phyloP scores from a whole-genome alignment of 2,888 invertebrate species.

The Ernsta delagoae region DNA sequence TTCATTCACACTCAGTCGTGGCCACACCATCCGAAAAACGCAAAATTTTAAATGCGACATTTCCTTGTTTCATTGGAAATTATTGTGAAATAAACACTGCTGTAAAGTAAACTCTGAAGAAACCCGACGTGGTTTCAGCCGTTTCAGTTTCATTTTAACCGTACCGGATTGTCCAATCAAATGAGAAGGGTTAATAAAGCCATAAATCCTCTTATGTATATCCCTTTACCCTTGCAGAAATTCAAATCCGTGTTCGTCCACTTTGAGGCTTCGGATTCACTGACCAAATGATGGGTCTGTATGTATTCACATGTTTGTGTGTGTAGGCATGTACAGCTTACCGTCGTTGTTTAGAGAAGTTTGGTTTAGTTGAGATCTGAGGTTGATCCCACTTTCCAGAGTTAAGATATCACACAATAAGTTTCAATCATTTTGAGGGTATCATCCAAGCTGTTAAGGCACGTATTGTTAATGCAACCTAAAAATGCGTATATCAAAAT shows the following conservation, averaged over 20 bases:
- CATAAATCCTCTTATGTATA: constrained; percentile 33
- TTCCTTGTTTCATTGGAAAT: too few species aligned
- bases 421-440: background rate
- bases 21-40: too few species aligned
- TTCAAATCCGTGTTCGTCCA: constrained; percentile 28
- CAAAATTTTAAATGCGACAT: too few species aligned
- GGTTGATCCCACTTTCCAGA: too few species aligned
- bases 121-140: background rate
- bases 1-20: too few species aligned
- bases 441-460: too few species aligned
- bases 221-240: constrained; percentile 28
- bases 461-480: too few species aligned
- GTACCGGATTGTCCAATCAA: constrained; percentile 30
- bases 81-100: too few species aligned
- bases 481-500: too few species aligned
- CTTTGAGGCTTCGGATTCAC: constrained; percentile 33
- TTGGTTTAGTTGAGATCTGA: background rate
- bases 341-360: background rate
- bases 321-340: background rate
- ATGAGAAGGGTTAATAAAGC: constrained; percentile 30
- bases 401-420: too few species aligned
- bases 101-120: background rate
- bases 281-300: constrained; percentile 18
- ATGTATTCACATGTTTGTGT: background rate
- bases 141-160: constrained; percentile 8